Base-by-base conservation (phyloP, 1,140 invertebrate genomes). In the Polyergus mexicanus region DNA sequence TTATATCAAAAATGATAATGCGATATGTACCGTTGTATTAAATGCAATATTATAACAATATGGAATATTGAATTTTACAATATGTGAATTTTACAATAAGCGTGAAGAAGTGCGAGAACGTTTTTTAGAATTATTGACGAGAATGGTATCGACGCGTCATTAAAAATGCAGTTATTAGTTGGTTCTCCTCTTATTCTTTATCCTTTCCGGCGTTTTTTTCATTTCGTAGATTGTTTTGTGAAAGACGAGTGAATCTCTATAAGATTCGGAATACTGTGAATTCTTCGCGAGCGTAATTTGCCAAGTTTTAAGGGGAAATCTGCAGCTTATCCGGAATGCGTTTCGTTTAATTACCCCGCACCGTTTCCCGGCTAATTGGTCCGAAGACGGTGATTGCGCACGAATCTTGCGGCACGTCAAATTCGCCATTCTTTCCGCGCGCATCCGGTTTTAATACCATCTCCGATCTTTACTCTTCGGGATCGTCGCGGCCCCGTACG, bases 261-360 rank as follows among this genome's bases (percentile, higher is more conserved):
- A 60, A 60, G 54, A 25, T 62, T 1, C 25, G 54, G 54, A 47
- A 83, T 83, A 5, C 78, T 56, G 54, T 19, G 41, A 56, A 83
- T 83, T 83, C 78, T 72, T 83, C 32, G 25, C 19, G 13, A 74
- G 68, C 38, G 54, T 84, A 74, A 60, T 63, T 28, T 38, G 75
- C 65, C 54, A 60, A 88, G 76, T 86, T 83, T 63, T 47, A 44
- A 28, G 22, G 41, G 5, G 35, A 68, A 81, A 66, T 56, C 83
- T 62, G 51, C 51, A 38, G 69, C 38, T 87, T 87, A 86, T 88
- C 54, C 22, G 51, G 84, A 83, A 62, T 77, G 62, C 74, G 76
- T 86, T 81, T 75, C 76, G 87, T 88, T 87, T 88, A 88, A 88
- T 88, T 88, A 88, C 54, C 51, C 54, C 56, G n/a, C 54, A 74